Percentiles rank a stretch among this genome's conserved stretches.
phyloP scores from a whole-genome alignment of 1,140 invertebrate genomes.

The Nilaparvata lugens region DNA sequence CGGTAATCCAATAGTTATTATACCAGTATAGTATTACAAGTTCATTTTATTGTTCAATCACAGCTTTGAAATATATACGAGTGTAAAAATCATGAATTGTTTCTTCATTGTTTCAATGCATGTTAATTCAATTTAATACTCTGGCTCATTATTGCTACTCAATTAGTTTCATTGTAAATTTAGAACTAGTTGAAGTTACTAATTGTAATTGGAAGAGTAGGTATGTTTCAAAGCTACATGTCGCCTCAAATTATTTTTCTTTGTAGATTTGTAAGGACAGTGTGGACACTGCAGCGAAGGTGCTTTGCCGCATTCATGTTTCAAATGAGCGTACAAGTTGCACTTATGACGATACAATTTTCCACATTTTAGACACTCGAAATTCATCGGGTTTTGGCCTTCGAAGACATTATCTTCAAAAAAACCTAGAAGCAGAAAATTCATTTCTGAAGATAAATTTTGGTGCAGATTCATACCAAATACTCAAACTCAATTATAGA shows the following conservation, averaged over 20 bases:
- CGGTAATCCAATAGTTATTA: no score
- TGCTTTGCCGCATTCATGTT: slow-evolving; percentile 38
- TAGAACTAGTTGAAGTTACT: no score
- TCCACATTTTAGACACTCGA: slow-evolving; percentile 39
- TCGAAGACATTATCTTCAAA: not conserved
- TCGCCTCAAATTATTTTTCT: slow-evolving; percentile 36
- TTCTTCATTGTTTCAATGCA: no score
- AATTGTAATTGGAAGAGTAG: no score
- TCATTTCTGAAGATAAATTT: not conserved
- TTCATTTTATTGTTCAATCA: no score
- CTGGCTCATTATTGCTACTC: no score
- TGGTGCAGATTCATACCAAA: not conserved
- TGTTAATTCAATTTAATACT: no score
- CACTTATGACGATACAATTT: slow-evolving; percentile 42
- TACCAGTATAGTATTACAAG: no score
- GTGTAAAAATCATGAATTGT: no score
- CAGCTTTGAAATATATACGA: no score
- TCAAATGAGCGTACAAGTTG: slow-evolving; percentile 45
- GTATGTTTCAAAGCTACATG: slow-evolving; percentile 30
- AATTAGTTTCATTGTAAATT: no score
- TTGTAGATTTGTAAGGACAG: slow-evolving; percentile 40
- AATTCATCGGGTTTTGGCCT: not conserved
- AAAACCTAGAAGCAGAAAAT: not conserved
- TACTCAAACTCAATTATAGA: not conserved
- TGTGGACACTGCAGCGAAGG: slow-evolving; percentile 28